Evolutionary conservation across 2,888 invertebrate species (phyloP), one percentile per base, ranked within the genome.

Genomic region (Yponomeuta cagnagella): DNA sequence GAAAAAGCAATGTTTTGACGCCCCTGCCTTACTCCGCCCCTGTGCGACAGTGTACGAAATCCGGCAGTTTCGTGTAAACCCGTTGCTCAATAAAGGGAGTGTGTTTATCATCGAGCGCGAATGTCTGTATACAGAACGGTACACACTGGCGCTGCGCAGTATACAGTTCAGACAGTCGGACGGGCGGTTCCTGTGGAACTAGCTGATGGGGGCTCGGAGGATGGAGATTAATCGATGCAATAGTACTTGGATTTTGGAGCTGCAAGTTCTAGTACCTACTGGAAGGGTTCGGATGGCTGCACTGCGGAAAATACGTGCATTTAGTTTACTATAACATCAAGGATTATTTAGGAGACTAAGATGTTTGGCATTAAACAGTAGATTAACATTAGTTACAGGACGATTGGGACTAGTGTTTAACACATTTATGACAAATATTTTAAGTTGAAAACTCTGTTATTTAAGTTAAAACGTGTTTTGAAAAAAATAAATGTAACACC

Each of bases 61-160:
- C 64, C 30, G 31, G 30, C 33, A 37, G n/a, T 67, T 67, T 67
- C 67, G 43, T 43, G 67, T 67, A 67, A 67, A 67, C 67, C 33
- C n/a, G 43, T 33, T 67, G 67, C 43, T 67, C 43, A 64, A 67
- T 67, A 67, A 67, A 67, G 67, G 43, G 43, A n/a, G 15, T 37
- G 31, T 67, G 67, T 67, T 67, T 67, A 67, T 43, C 67, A 10
- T 64, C 52, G 12, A 58, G 15, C 52, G 52, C 52, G 15, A 15
- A 58, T 58, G 52, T 58, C 52, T 58, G 52, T 58, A 58, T 58
- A 58, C 52, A 58, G 15, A 12, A 58, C 52, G 3, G 52, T 43
- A 43, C 43, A 43, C 52, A 58, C 52, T 58, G 52, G 43, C 43
- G 43, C 43, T 8, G 43, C 5, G 8, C 43, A 43, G 43, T 43